Evolutionary conservation across 2,888 invertebrate genomes (phyloP), one percentile per base, ranked within the genome.

Genomic region (Drosophila niveifrons): DNA sequence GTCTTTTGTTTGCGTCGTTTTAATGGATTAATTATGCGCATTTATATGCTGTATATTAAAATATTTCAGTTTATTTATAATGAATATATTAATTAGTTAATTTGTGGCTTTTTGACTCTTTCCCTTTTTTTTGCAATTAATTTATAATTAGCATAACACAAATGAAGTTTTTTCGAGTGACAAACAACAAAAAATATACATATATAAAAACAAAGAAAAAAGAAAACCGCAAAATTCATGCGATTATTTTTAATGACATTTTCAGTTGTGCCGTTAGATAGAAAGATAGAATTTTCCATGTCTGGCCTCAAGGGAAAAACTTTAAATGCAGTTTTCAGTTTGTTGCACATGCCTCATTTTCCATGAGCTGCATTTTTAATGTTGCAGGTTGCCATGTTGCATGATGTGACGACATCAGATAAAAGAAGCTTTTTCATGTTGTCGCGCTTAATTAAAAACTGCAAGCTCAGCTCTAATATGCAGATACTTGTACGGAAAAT

Each of bases 321-420:
- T 48, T 31, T 17, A 15, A 58, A 44, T 51, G 67, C 57, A 41
- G 18, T 44, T 67, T 73, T 71, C 62, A 62, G 34, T 36, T 47
- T 66, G 17, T 11, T 18, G 51, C 64, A 56, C 66, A 51, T 66
- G 63, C 65, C 71, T 59, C 71, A 65, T 52, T 84, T 81, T 81
- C 68, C 68, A 75, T 58, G 71, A 17, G 58, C 34, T 57, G 56
- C 34, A 47, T 39, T 13, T 39, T 39, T 13, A 34, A 36, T 15
- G 15, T 13, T 6, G 39, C 34, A 36, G 11, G n/a, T 3, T 36
- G n/a, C 18, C 17, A 18, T 23, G 57, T 76, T 78, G 86, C 86
- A 86, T 80, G 80, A 63, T 59, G 53, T 41, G 53, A 23, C 61
- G 62, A 47, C 65, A 68, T 75, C 65, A 73, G 50, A 66, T 71